phyloP scores from a whole-genome alignment of 2,797 vertebrate genomes.

The Sebastes jordani region DNA sequence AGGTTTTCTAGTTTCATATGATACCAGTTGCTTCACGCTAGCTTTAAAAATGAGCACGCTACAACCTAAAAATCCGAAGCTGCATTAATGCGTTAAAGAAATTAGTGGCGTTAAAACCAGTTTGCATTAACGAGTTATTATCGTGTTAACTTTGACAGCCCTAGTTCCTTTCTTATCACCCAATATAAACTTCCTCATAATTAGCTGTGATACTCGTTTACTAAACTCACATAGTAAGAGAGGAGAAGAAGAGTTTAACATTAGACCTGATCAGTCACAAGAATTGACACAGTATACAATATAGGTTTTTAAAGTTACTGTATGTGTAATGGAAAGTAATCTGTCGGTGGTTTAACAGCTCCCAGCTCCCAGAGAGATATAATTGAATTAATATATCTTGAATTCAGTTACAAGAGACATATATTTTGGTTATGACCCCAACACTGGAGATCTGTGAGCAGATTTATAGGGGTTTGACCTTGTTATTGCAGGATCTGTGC shows the following conservation, averaged over 20 bases:
- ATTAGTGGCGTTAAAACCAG: no score
- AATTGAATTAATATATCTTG: neutral
- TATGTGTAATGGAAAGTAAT: neutral
- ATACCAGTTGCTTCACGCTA: no score
- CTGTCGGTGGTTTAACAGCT: neutral
- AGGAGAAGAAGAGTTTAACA: neutral
- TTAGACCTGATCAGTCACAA: neutral
- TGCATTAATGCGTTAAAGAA: no score
- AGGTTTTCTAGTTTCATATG: no score
- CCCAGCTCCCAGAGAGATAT: neutral
- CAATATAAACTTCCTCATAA: neutral
- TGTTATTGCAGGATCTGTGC: conserved; percentile 21
- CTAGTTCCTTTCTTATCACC: no score
- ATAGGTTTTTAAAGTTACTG: neutral
- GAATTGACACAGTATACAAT: neutral
- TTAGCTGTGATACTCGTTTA: neutral
- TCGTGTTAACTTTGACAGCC: no score
- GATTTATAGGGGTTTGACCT: conserved; percentile 10
- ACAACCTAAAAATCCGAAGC: no score
- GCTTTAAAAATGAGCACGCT: no score
- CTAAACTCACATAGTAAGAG: neutral
- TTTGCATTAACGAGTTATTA: no score
- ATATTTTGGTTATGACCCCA: neutral
- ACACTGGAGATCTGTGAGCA: neutral
- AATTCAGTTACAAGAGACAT: conserved; percentile 16